A percentile compares a stretch with the other conserved stretches of the same genome.
Evolutionary conservation across 2,113 vertebrate species (phyloP).

Genomic region (Prunella fulvescens): DNA sequence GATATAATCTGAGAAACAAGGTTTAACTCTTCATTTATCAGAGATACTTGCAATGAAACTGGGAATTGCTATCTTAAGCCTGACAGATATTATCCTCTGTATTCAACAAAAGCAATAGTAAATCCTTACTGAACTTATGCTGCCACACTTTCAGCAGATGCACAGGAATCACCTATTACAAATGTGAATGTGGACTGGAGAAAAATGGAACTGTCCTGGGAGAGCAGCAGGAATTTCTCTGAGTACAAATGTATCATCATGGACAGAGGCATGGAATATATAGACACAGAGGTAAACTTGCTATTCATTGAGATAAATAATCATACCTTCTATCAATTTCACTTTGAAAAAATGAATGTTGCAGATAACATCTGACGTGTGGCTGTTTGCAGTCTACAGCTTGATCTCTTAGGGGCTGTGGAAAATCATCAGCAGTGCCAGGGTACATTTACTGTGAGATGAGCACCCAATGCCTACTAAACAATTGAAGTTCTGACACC

Average conservation of each 20-base stretch:
- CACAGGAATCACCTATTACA: neutral
- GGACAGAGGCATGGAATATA: accelerated
- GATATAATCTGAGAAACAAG: neutral
- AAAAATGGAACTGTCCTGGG: slow-evolving; percentile 37
- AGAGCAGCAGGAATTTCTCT: slow-evolving; percentile 4
- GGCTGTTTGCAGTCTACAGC: neutral
- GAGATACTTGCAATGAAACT: neutral
- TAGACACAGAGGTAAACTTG: neutral
- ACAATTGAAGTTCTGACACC: neutral
- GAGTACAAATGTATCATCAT: neutral
- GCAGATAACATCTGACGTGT: neutral
- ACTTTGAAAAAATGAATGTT: neutral
- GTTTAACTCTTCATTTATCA: neutral
- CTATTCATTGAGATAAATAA: neutral
- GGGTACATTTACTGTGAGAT: neutral
- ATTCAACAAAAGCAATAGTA: neutral
- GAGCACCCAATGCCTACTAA: neutral
- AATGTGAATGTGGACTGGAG: neutral
- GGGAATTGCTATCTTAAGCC: neutral
- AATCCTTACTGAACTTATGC: neutral
- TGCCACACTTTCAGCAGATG: neutral
- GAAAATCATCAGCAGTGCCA: neutral
- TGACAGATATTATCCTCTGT: neutral
- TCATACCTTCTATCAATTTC: neutral
- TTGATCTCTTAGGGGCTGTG: neutral